Percentiles rank a stretch among this genome's conserved stretches.
These are phyloP conservation scores for Heliocidaris tuberculata DNA, from an alignment of 35 echinoderm and acorn worm species.

Conservation along the genomic window DNA sequence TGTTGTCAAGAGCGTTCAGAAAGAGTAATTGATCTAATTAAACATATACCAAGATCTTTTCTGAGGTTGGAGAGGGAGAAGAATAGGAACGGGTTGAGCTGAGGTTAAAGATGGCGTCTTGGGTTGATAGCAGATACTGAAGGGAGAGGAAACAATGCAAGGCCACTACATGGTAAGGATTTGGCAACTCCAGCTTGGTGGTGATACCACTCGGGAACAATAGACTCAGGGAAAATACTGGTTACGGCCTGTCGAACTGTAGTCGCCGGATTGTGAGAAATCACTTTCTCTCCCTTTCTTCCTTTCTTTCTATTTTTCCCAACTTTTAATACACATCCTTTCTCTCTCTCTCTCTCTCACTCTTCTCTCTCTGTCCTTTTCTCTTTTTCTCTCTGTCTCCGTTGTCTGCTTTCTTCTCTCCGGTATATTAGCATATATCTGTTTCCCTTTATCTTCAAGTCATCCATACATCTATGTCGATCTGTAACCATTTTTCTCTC, in stretches of 20 bases:
- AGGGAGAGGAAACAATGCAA: conserved; percentile 44
- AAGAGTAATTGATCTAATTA: conserved; percentile 46
- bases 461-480: background rate
- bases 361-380: background rate
- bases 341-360: background rate
- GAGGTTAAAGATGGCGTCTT: background rate
- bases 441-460: background rate
- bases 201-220: conserved; percentile 29
- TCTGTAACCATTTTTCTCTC: background rate
- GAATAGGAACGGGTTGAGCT: background rate
- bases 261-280: background rate
- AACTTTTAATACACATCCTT: background rate
- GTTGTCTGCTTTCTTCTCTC: background rate
- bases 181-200: conserved; percentile 8
- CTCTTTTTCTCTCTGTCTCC: background rate
- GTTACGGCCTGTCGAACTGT: conserved; percentile 8
- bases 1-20: conserved; percentile 35
- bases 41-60: conserved; percentile 46
- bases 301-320: background rate
- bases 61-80: background rate
- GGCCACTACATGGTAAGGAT: conserved; percentile 14
- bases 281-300: background rate
- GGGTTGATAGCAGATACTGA: conserved; percentile 40
- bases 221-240: background rate
- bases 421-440: background rate